These are phyloP conservation scores for Tauraco hartlaubi DNA, from an alignment of 2,797 vertebrate species.

Conservation along the genomic window DNA sequence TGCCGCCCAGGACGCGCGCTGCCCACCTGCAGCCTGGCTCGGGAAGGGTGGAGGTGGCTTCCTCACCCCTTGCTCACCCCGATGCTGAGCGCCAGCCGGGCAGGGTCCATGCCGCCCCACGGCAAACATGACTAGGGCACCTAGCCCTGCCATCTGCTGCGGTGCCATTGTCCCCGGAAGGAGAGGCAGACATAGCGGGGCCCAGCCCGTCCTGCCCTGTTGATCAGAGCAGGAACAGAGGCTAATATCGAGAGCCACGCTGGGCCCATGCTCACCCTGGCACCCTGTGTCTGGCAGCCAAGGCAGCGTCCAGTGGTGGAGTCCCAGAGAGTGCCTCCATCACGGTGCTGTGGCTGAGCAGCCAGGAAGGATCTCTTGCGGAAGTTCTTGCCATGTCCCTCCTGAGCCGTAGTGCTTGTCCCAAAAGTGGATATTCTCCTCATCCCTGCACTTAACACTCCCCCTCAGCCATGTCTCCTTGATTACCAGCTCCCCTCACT, in stretches of 20 bases:
- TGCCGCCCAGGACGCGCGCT: rapidly evolving
- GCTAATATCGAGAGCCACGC: rapidly evolving
- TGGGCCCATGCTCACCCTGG: background rate
- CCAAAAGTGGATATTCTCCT: background rate
- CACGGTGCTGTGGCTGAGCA: background rate
- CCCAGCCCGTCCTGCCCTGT: background rate
- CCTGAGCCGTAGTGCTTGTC: background rate
- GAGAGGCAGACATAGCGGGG: background rate
- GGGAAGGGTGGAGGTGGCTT: background rate
- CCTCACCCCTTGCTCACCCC: rapidly evolving
- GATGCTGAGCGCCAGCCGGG: background rate
- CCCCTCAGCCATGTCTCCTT: background rate
- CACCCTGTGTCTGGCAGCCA: background rate
- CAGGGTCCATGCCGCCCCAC: rapidly evolving
- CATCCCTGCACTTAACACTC: background rate
- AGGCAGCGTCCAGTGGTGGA: background rate
- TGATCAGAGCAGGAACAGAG: background rate
- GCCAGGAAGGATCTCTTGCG: background rate
- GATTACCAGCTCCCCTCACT: background rate
- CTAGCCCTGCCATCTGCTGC: background rate
- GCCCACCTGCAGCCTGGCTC: background rate
- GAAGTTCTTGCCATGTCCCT: background rate
- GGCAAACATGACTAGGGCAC: rapidly evolving
- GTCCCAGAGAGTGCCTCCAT: background rate
- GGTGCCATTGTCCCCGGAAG: rapidly evolving